Conservation (phyloP, 2,113 vertebrate species). For the Girardinichthys multiradiatus region DNA sequence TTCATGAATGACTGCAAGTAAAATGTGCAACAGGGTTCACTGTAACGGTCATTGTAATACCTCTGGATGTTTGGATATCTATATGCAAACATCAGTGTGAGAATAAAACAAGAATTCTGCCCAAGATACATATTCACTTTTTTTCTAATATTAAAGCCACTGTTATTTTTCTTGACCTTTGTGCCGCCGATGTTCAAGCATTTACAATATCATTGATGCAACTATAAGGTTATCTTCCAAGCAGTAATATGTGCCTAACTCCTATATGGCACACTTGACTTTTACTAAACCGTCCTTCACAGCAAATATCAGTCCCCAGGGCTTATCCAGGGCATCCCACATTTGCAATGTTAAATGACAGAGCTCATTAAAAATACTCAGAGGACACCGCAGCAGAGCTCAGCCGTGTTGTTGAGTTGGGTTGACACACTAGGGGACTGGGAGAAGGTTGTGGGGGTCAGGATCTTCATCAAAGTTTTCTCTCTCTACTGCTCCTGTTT, state of each 20-base stretch:
- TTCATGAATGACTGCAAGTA: background rate
- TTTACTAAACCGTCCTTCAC: conserved; percentile 42
- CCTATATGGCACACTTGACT: background rate
- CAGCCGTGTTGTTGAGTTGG: conserved; percentile 10
- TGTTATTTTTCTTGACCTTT: background rate
- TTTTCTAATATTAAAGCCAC: background rate
- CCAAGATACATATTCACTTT: background rate
- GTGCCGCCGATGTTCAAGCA: background rate
- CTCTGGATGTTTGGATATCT: background rate
- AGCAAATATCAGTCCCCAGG: conserved; percentile 32
- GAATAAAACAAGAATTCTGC: background rate
- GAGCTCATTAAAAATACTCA: conserved; percentile 65
- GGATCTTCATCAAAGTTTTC: background rate
- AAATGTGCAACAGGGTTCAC: background rate
- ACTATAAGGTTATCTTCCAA: background rate
- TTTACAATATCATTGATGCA: no score
- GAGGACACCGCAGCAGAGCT: conserved; percentile 48
- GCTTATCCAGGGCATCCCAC: conserved; percentile 47
- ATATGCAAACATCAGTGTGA: background rate
- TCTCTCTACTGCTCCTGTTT: conserved; percentile 6
- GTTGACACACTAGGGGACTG: conserved; percentile 16
- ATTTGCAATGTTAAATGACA: conserved; percentile 59
- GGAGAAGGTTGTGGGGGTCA: background rate
- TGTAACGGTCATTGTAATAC: background rate
- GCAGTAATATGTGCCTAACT: background rate